phyloP scores from a whole-genome alignment of 2,888 invertebrate genomes.

The Seira ritae region DNA sequence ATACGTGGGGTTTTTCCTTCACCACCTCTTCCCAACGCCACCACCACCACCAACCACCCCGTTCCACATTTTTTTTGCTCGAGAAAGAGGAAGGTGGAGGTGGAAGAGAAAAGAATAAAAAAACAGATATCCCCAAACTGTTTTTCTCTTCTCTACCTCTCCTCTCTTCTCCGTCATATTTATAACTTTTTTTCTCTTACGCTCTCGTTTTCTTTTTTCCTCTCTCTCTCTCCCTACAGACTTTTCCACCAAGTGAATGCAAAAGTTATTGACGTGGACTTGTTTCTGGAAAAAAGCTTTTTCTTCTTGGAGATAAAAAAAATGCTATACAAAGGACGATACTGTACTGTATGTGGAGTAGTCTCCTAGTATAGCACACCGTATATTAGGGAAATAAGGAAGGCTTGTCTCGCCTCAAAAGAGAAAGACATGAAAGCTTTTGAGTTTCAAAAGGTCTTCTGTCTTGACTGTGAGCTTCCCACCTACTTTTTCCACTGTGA shows the following conservation, averaged over 20 bases:
- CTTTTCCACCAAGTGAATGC: background rate
- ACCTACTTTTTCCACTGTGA: slow-evolving; percentile 44
- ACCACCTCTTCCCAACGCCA: slow-evolving; percentile 1
- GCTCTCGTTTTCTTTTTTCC: slow-evolving; percentile 15
- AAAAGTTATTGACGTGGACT: slow-evolving; percentile 54
- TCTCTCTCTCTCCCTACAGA: slow-evolving; percentile 15
- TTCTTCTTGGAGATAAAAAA: slow-evolving; percentile 30
- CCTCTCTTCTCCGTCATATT: no score
- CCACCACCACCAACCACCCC: background rate
- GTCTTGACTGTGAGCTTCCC: background rate
- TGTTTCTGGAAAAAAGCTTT: slow-evolving; percentile 22
- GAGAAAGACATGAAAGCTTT: no score
- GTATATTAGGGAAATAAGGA: no score
- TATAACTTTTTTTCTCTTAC: background rate
- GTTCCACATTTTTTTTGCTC: slow-evolving; percentile 11
- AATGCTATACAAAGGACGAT: slow-evolving; percentile 26
- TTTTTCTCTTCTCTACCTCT: no score
- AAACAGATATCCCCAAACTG: background rate
- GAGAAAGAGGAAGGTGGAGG: background rate
- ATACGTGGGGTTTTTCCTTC: slow-evolving; percentile 4
- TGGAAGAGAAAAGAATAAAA: background rate
- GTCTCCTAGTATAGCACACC: no score
- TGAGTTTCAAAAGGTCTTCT: no score
- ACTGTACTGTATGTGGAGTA: no score
- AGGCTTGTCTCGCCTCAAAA: no score